These are phyloP conservation scores for Euthynnus affinis DNA, from an alignment of 2,797 vertebrate genomes.

Conservation along the genomic window DNA sequence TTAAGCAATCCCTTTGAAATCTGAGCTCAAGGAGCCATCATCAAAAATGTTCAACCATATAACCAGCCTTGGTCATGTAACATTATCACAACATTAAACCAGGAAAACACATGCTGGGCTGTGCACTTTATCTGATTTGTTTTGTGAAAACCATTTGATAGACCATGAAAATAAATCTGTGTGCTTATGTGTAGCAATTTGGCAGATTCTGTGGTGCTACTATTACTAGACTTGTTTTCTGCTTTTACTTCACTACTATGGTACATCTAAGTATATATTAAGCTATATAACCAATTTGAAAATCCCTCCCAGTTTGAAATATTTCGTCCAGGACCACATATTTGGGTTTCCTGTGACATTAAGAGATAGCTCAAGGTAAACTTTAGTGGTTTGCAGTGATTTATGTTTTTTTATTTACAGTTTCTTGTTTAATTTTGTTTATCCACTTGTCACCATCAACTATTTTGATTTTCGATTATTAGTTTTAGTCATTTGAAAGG, in stretches of 20 bases:
- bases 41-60: not conserved
- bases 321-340: not conserved
- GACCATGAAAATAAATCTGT: not conserved
- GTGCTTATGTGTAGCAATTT: not conserved
- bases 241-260: not conserved
- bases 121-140: not conserved
- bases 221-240: not conserved
- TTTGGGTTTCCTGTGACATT: not conserved
- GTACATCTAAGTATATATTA: not conserved
- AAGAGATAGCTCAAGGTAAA: not conserved
- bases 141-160: not conserved
- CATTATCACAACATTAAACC: not conserved
- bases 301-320: not conserved
- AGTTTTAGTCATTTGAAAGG: no score
- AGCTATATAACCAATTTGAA: rapidly evolving
- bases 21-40: not conserved
- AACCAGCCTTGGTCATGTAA: not conserved
- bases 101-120: not conserved
- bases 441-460: not conserved
- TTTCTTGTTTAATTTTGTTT: not conserved
- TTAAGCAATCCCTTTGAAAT: constrained; percentile 14
- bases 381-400: not conserved
- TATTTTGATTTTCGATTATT: no score
- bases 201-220: not conserved
- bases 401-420: not conserved